A percentile compares a stretch with the other conserved stretches of the same genome.
Conservation (phyloP, 2,113 vertebrate genomes). For the Pelmatolapia mariae region DNA sequence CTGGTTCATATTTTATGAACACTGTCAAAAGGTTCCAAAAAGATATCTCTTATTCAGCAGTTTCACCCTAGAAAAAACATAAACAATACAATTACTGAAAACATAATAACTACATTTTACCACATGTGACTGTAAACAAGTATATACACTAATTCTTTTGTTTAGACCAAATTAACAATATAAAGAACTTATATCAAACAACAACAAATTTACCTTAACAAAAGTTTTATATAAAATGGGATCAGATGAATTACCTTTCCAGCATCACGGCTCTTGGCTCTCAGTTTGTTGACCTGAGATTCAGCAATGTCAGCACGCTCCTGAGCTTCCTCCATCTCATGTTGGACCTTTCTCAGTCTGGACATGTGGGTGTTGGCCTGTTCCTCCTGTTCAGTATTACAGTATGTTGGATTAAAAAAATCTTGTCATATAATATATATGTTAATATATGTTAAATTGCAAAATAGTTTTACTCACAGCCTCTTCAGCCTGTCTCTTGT, state of each 20-base stretch:
- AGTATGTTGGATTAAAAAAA: too few relatives aligned
- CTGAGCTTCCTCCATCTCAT: conserved; percentile 57
- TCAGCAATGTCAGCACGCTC: conserved; percentile 53
- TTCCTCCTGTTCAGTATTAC: conserved; percentile 36
- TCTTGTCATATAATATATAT: neutral
- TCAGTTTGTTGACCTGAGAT: conserved; percentile 58
- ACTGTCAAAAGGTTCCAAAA: too few relatives aligned
- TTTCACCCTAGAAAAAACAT: too few relatives aligned
- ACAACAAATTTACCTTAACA: too few relatives aligned
- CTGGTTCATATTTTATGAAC: too few relatives aligned
- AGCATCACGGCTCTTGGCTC: conserved; percentile 39
- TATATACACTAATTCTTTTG: too few relatives aligned
- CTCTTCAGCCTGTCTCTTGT: too few relatives aligned
- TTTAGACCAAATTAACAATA: too few relatives aligned
- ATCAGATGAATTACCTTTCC: conserved; percentile 48
- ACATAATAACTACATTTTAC: too few relatives aligned
- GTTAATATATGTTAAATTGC: neutral
- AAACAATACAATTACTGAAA: too few relatives aligned
- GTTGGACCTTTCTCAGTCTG: conserved; percentile 28
- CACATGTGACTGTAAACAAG: too few relatives aligned
- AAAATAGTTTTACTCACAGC: conserved; percentile 7
- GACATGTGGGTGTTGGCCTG: conserved; percentile 58
- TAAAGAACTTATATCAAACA: neutral
- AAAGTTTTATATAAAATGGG: conserved; percentile 5
- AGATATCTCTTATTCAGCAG: too few relatives aligned